A percentile compares a stretch with the other conserved stretches of the same genome.
phyloP scores from a whole-genome alignment of 1,140 invertebrate species.

The Trichonephila inaurata region DNA sequence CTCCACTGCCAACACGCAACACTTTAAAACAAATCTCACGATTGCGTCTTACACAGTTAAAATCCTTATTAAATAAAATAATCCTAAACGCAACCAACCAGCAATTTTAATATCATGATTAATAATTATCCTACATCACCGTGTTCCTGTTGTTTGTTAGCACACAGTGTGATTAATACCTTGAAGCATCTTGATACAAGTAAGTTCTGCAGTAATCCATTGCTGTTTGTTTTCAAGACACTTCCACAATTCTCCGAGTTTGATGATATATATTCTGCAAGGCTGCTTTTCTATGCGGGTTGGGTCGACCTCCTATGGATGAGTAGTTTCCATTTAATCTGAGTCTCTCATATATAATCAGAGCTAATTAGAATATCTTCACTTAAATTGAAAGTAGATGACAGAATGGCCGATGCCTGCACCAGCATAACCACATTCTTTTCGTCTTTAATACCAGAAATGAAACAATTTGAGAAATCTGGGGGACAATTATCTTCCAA shows the following conservation, averaged over 20 bases:
- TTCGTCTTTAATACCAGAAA: not conserved
- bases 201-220: constrained; percentile 12
- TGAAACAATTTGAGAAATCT: not conserved
- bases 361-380: constrained; percentile 44
- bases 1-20: not conserved
- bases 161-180: constrained; percentile 9
- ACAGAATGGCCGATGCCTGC: not conserved
- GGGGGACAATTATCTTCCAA: not conserved
- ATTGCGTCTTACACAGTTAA: not conserved
- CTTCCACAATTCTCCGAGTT: not conserved
- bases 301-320: not conserved
- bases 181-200: not conserved
- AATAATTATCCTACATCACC: not conserved
- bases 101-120: constrained; percentile 21
- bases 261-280: not conserved
- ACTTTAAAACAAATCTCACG: not conserved
- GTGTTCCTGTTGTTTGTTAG: constrained; percentile 12
- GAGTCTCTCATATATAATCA: not conserved
- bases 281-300: not conserved
- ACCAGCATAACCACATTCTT: not conserved
- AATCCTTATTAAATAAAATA: constrained; percentile 34
- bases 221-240: not conserved
- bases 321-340: constrained; percentile 49
- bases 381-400: not conserved
- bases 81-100: not conserved